Evolutionary conservation across 2,797 vertebrate species (phyloP), one percentile per base, ranked within the genome.

Genomic region (Manis pentadactyla): DNA sequence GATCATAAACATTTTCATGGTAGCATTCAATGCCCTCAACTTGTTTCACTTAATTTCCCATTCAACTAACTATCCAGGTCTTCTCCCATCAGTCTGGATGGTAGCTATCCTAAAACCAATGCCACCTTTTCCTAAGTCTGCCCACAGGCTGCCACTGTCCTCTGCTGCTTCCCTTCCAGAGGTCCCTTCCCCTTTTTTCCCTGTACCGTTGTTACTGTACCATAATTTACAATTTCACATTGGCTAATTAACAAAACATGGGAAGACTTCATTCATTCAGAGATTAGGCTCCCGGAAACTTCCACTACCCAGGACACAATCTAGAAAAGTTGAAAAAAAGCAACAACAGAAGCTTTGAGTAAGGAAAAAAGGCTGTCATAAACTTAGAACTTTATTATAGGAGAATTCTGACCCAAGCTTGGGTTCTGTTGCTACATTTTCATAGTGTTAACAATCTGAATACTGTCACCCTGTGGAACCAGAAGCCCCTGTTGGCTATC

Each of bases 221-320:
- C 27, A 15, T 86, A 63, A 84, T 12, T 37, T 73, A 73, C 29
- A 61, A 81, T 53, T 46, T 93, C 75, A 68, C 49, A 59, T 61
- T 92, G 90, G 87, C 75, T 94, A 83, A 97, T 42, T 42, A 68
- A 74, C 42, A 31, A 89, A 90, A 57, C 34, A 77, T 39, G 63
- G n/a, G 42, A 83, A 89, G 27, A 59, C n/a, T 25, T 66, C 57
- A 63, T 5, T 66, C n/a, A 29, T 68, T 96, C 75, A 78, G 21
- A 68, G 29, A 15, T 53, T 68, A 90, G 53, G 37, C 90, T 75
- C 34, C 66, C 55, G n/a, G 85, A 73, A 51, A 90, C 31, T 27
- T 75, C 74, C 77, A 75, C n/a, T 31, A 37, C 46, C 19, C 15
- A 61, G 37, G 69, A 49, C 23, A 82, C 61, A 81, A 64, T 66